phyloP scores from a whole-genome alignment of 2,888 invertebrate genomes.

The Agrypnus murinus region DNA sequence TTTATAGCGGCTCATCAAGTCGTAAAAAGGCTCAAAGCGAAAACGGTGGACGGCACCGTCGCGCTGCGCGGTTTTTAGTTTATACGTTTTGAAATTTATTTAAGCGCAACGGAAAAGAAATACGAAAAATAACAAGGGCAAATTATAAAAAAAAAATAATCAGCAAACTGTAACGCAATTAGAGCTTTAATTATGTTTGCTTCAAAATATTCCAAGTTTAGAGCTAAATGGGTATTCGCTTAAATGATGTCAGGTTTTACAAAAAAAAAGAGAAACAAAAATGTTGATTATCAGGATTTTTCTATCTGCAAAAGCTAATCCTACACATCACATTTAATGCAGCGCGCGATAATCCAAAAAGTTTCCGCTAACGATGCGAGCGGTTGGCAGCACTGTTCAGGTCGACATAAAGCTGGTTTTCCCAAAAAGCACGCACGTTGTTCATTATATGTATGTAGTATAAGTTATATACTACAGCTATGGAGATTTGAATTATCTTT shows the following conservation, averaged over 20 bases:
- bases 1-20: constrained; percentile 10
- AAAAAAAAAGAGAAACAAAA: constrained; percentile 12
- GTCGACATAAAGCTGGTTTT: constrained; percentile 16
- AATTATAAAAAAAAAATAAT: neutral
- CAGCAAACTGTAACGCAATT: neutral
- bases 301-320: constrained; percentile 36
- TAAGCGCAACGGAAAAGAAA: neutral
- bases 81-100: constrained; percentile 11
- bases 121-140: neutral
- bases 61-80: constrained; percentile 3
- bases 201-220: neutral
- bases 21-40: constrained; percentile 1
- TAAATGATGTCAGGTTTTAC: too few relatives aligned
- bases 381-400: constrained; percentile 30
- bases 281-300: constrained; percentile 25
- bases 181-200: neutral
- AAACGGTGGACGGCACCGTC: neutral
- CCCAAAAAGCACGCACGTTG: constrained; percentile 18
- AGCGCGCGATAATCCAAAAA: constrained; percentile 36
- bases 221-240: neutral
- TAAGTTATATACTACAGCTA: neutral
- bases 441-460: neutral
- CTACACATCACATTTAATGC: constrained; percentile 41
- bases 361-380: constrained; percentile 39
- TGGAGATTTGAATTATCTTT: constrained; percentile 2